phyloP scores from a whole-genome alignment of 1,140 invertebrate species.

The Macrotrachela quadricornifera region DNA sequence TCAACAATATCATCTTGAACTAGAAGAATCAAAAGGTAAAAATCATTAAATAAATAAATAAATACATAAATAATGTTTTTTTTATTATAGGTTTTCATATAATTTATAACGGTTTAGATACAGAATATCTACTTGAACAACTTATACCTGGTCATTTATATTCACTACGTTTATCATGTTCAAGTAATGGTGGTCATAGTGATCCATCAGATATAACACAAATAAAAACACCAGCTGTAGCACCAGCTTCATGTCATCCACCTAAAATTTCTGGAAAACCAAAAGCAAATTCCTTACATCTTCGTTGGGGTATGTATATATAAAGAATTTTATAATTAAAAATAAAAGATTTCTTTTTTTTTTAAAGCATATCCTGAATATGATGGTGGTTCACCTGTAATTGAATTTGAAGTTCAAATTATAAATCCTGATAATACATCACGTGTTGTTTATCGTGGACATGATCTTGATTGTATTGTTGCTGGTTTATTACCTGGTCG shows the following conservation, averaged over 20 bases:
- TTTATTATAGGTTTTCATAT: slow-evolving; percentile 35
- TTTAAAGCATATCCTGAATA: no score
- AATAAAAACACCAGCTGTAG: slow-evolving; percentile 52
- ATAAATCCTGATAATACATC: no score
- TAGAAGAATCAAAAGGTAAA: slow-evolving; percentile 19
- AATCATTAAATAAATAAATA: slow-evolving; percentile 12
- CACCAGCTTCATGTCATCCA: slow-evolving; percentile 43
- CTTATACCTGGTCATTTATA: slow-evolving; percentile 60
- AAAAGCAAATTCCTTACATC: slow-evolving; percentile 40
- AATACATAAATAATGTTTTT: no score
- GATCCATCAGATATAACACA: slow-evolving; percentile 43
- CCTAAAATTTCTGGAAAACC: slow-evolving; percentile 47
- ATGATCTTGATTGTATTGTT: slow-evolving; percentile 48
- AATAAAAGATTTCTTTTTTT: no score
- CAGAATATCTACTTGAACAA: slow-evolving; percentile 52
- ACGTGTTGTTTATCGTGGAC: slow-evolving; percentile 44
- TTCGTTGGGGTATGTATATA: slow-evolving; percentile 34
- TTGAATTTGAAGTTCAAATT: no score
- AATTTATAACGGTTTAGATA: slow-evolving; percentile 47
- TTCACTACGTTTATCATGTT: slow-evolving; percentile 41
- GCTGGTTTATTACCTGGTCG: slow-evolving; percentile 46
- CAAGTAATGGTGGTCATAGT: slow-evolving; percentile 47
- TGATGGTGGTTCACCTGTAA: no score
- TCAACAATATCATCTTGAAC: slow-evolving; percentile 45
- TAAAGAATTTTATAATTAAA: no score